These are phyloP conservation scores for Microtus obscurus DNA, from an alignment of 2,797 vertebrate species.

Conservation along the genomic window DNA sequence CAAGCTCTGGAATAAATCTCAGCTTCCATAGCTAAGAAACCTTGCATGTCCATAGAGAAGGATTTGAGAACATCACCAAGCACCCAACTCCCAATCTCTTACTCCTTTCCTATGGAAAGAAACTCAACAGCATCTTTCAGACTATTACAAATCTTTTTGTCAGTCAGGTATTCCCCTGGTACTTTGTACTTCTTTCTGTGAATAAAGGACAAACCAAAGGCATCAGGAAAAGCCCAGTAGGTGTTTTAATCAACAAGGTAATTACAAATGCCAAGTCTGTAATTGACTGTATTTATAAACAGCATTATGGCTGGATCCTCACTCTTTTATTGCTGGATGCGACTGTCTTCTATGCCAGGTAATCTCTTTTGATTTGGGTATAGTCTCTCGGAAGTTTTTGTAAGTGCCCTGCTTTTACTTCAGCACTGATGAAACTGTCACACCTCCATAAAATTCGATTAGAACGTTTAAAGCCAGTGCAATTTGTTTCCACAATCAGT, in stretches of 20 bases:
- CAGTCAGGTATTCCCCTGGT: background rate
- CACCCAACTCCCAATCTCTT: background rate
- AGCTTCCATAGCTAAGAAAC: background rate
- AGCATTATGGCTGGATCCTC: background rate
- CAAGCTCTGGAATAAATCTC: background rate
- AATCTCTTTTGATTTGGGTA: background rate
- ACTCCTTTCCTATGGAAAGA: background rate
- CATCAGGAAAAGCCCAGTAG: background rate
- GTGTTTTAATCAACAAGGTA: background rate
- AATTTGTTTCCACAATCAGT: background rate
- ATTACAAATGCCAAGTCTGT: background rate
- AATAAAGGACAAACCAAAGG: background rate
- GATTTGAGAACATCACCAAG: background rate
- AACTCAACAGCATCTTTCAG: background rate
- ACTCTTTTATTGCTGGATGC: background rate
- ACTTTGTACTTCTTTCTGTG: background rate
- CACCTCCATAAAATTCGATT: background rate
- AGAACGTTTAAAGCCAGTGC: background rate
- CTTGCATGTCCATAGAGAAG: background rate
- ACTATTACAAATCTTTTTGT: background rate
- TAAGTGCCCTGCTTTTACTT: slow-evolving; percentile 58
- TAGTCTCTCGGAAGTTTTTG: background rate
- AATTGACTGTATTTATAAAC: background rate
- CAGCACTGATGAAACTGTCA: slow-evolving; percentile 4
- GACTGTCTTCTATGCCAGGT: background rate